Percentiles rank a stretch among this genome's conserved stretches.
phyloP scores from a whole-genome alignment of 2,797 vertebrate genomes.

The Sparidentex hasta region DNA sequence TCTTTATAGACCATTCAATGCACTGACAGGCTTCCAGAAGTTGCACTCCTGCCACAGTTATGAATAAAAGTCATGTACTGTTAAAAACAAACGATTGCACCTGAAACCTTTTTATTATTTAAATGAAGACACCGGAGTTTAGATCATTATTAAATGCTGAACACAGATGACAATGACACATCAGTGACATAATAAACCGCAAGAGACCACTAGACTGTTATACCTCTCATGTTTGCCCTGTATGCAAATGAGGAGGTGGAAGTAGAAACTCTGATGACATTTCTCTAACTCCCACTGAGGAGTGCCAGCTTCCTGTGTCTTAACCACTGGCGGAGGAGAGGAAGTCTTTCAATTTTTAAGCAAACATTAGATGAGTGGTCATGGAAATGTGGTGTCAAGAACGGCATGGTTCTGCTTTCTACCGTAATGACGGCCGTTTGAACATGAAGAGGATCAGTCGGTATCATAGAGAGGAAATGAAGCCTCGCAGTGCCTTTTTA shows the following conservation, averaged over 20 bases:
- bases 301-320: slow-evolving; percentile 60
- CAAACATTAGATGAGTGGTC: not conserved
- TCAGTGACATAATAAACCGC: not conserved
- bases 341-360: slow-evolving; percentile 26
- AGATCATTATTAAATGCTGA: not conserved
- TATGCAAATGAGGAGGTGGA: slow-evolving; percentile 40
- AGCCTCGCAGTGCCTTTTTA: not conserved
- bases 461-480: not conserved
- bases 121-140: not conserved
- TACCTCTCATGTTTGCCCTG: not conserved
- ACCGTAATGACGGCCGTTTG: not conserved
- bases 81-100: slow-evolving; percentile 45
- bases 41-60: slow-evolving; percentile 71
- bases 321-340: slow-evolving; percentile 7
- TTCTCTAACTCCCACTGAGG: not conserved
- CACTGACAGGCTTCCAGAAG: slow-evolving; percentile 71
- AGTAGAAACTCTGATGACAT: slow-evolving; percentile 20
- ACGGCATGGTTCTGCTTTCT: not conserved
- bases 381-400: not conserved
- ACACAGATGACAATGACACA: not conserved
- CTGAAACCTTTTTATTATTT: slow-evolving; percentile 41
- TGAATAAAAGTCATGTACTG: slow-evolving; percentile 77
- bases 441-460: not conserved
- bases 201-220: not conserved
- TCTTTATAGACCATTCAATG: slow-evolving; percentile 65